These are phyloP conservation scores for Cryptocheilus praepositus DNA, from an alignment of 2,888 invertebrate genomes.

Conservation along the genomic window DNA sequence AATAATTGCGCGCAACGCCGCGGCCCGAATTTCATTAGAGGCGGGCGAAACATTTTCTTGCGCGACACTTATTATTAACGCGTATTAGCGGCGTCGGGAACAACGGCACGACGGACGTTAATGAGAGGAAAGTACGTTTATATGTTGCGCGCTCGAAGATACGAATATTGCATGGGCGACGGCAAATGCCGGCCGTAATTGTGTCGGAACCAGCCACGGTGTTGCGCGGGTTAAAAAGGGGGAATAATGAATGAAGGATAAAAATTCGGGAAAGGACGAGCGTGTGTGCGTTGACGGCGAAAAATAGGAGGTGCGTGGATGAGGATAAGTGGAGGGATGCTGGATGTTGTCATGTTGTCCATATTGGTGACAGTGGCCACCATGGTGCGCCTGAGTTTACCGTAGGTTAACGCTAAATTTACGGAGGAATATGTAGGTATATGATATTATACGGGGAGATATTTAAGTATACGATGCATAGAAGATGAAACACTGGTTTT, in stretches of 20 bases:
- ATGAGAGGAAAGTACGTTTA: constrained; percentile 15
- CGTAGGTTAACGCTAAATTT: constrained; percentile 27
- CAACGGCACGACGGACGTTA: constrained; percentile 12
- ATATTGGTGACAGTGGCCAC: too few species aligned
- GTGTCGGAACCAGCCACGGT: constrained; percentile 16
- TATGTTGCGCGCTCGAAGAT: constrained; percentile 10
- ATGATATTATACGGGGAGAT: constrained; percentile 13
- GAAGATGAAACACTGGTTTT: too few species aligned
- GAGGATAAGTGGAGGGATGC: too few species aligned
- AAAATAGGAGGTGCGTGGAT: too few species aligned
- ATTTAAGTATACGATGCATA: too few species aligned
- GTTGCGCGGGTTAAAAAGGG: constrained; percentile 28
- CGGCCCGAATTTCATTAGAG: too few species aligned
- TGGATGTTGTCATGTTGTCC: too few species aligned
- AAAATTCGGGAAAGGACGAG: constrained; percentile 23
- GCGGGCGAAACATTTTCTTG: too few species aligned
- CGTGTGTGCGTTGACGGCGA: constrained; percentile 29
- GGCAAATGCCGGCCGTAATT: constrained; percentile 23
- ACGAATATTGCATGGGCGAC: constrained; percentile 17
- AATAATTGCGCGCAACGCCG: too few species aligned
- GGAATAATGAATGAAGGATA: constrained; percentile 24
- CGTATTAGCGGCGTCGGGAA: too few species aligned
- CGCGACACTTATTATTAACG: too few species aligned
- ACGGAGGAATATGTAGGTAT: too few species aligned
- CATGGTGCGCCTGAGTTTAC: constrained; percentile 32